Conservation (phyloP, 2,888 invertebrate species). For the Cataglyphis livida region DNA sequence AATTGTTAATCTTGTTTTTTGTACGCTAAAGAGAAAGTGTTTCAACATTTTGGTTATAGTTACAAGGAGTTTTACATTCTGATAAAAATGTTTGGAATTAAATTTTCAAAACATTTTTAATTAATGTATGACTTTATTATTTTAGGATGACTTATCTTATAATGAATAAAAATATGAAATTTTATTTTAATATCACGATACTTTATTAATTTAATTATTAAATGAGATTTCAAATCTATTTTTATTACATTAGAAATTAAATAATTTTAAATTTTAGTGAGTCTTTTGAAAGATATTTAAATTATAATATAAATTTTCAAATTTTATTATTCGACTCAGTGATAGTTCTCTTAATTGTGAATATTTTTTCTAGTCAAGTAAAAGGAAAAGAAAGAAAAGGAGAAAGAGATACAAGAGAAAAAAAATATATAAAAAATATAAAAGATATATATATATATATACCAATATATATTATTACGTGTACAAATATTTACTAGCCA, state of each 20-base stretch:
- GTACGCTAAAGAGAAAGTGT: background rate
- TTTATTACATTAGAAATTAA: background rate
- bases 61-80: background rate
- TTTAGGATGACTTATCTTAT: background rate
- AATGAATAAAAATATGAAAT: background rate
- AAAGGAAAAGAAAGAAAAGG: background rate
- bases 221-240: background rate
- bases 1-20: slow-evolving; percentile 5
- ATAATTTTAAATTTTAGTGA: background rate
- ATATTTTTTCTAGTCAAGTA: background rate
- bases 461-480: background rate
- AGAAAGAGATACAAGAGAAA: background rate
- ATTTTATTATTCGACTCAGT: background rate
- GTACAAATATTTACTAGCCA: background rate
- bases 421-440: too few relatives aligned
- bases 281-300: background rate
- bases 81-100: background rate
- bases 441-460: too few relatives aligned
- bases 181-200: background rate
- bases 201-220: background rate
- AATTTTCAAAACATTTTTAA: background rate
- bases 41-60: background rate
- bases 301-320: background rate
- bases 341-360: background rate
- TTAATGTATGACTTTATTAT: background rate